These are phyloP conservation scores for Notodonta dromedarius DNA, from an alignment of 2,888 invertebrate genomes.

Conservation along the genomic window DNA sequence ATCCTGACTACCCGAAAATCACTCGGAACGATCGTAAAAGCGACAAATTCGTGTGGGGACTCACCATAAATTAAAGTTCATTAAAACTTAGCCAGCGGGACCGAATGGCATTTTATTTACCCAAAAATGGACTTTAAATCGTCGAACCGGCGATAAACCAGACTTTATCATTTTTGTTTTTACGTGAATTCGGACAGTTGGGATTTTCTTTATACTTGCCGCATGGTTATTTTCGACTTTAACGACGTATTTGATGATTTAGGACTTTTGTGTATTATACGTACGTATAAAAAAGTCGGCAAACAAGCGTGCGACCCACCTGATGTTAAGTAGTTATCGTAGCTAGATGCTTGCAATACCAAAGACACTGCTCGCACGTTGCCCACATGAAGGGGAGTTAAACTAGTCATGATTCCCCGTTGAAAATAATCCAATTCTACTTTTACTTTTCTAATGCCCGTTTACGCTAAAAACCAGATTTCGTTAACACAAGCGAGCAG, in stretches of 20 bases:
- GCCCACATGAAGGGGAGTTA: too few relatives aligned
- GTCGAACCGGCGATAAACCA: slow-evolving; percentile 44
- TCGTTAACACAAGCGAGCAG: slow-evolving; percentile 58
- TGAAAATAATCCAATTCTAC: too few relatives aligned
- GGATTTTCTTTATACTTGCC: slow-evolving; percentile 55
- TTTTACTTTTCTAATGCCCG: too few relatives aligned
- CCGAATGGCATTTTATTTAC: slow-evolving; percentile 52
- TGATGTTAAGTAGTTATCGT: too few relatives aligned
- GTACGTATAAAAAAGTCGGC: too few relatives aligned
- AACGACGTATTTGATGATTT: slow-evolving; percentile 40
- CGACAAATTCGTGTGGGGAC: slow-evolving; percentile 69
- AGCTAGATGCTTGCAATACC: too few relatives aligned
- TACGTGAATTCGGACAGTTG: slow-evolving; percentile 53
- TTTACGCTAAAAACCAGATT: slow-evolving; percentile 46
- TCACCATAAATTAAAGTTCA: slow-evolving; percentile 74
- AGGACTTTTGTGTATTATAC: background rate
- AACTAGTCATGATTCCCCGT: background rate
- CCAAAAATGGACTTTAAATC: slow-evolving; percentile 60
- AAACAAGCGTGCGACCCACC: too few relatives aligned
- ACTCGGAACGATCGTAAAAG: slow-evolving; percentile 64
- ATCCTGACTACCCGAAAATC: slow-evolving; percentile 56
- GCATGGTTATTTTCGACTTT: slow-evolving; percentile 59
- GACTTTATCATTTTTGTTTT: slow-evolving; percentile 51
- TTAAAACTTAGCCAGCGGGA: slow-evolving; percentile 64
- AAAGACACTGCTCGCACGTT: too few relatives aligned